Evolutionary conservation across 2,888 invertebrate species (phyloP).

Genomic region (Dasypolia templi): DNA sequence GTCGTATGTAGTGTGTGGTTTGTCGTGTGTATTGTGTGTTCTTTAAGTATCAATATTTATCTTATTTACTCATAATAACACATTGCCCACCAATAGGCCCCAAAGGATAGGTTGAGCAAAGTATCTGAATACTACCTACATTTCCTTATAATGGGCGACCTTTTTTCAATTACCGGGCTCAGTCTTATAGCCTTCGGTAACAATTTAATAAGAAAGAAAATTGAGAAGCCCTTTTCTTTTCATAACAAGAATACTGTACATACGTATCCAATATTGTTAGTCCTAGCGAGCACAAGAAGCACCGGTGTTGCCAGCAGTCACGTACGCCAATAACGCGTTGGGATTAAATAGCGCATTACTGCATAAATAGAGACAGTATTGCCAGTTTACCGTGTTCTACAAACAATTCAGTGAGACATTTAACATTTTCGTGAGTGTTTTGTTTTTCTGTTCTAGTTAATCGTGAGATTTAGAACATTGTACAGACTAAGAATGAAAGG

Average conservation of each 20-base stretch:
- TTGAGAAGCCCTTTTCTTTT: not conserved
- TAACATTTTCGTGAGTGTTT: slow-evolving; percentile 20
- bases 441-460: not conserved
- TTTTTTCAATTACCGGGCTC: not conserved
- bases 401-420: slow-evolving; percentile 23
- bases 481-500: not conserved
- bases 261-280: slow-evolving; percentile 39
- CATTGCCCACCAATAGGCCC: not conserved
- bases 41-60: not conserved
- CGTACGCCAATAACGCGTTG: slow-evolving; percentile 42
- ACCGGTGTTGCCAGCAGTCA: slow-evolving; percentile 36
- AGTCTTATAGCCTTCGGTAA: not conserved
- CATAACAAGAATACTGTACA: slow-evolving; percentile 5
- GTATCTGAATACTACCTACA: not conserved
- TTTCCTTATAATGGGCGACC: not conserved
- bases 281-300: slow-evolving; percentile 11
- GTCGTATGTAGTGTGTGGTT: too few relatives aligned
- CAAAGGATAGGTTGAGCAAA: not conserved
- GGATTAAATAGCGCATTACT: slow-evolving; percentile 44
- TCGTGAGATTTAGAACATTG: not conserved
- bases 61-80: not conserved
- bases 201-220: not conserved
- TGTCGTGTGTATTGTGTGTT: too few relatives aligned
- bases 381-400: slow-evolving; percentile 20
- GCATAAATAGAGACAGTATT: slow-evolving; percentile 36